These are phyloP conservation scores for Xylocopa sonorina DNA, from an alignment of 1,140 invertebrate species.

Conservation along the genomic window DNA sequence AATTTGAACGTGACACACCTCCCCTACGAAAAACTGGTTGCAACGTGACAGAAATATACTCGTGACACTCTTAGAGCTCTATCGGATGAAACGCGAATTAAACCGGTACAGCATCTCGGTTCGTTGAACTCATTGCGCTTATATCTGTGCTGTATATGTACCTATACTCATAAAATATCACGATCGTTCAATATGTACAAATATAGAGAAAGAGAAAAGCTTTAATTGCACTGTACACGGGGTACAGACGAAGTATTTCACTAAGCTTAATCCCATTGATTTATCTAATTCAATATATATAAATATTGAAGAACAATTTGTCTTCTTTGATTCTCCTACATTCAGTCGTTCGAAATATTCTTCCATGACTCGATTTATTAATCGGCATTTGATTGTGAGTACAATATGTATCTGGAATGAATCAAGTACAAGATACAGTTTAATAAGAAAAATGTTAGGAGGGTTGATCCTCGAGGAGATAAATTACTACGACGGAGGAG, in stretches of 20 bases:
- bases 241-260: neutral
- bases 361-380: conserved; percentile 27
- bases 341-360: conserved; percentile 27
- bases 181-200: neutral
- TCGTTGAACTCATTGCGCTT: conserved; percentile 11
- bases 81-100: neutral
- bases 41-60: neutral
- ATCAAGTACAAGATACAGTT: conserved; percentile 28
- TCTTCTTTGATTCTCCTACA: neutral
- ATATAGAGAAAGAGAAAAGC: conserved; percentile 2
- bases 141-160: conserved; percentile 14
- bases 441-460: neutral
- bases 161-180: conserved; percentile 13
- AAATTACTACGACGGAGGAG: neutral
- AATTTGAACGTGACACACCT: neutral
- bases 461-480: neutral
- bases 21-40: neutral
- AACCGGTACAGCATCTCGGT: neutral
- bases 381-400: neutral
- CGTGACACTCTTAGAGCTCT: neutral
- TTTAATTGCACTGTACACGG: neutral
- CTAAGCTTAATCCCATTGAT: conserved; percentile 9
- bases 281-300: too few relatives aligned
- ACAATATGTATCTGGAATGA: conserved; percentile 40
- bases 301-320: neutral